Evolutionary conservation across 2,888 invertebrate genomes (phyloP).

Genomic region (Agriopis leucophaearia): DNA sequence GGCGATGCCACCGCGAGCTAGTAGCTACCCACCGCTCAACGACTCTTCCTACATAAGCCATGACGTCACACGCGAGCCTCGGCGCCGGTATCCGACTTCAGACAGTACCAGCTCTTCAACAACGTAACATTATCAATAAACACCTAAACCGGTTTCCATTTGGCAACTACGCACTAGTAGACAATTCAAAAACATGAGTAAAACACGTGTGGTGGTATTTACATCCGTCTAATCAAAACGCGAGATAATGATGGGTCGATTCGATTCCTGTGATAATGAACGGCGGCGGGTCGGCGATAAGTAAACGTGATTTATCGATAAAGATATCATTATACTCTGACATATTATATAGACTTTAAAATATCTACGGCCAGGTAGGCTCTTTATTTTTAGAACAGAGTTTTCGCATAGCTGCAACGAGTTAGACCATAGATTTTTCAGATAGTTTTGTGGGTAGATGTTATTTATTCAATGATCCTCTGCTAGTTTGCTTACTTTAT

Average conservation of each 20-base stretch:
- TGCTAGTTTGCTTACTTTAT: slow-evolving; percentile 24
- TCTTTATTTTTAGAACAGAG: slow-evolving; percentile 22
- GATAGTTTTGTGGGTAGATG: slow-evolving; percentile 24
- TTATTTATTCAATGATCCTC: slow-evolving; percentile 28
- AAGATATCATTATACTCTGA: slow-evolving; percentile 16
- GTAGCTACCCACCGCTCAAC: slow-evolving; percentile 2
- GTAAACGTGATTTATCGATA: slow-evolving; percentile 33
- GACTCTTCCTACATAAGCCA: slow-evolving; percentile 29
- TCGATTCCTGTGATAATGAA: slow-evolving; percentile 44
- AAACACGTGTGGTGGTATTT: slow-evolving; percentile 58
- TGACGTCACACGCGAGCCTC: slow-evolving; percentile 61
- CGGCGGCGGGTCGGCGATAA: slow-evolving; percentile 27
- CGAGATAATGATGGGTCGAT: slow-evolving; percentile 39
- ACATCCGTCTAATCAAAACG: slow-evolving; percentile 52
- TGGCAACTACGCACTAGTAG: slow-evolving; percentile 58
- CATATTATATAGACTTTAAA: slow-evolving; percentile 20
- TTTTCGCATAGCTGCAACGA: slow-evolving; percentile 21
- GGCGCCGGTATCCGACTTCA: slow-evolving; percentile 45
- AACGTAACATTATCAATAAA: slow-evolving; percentile 60
- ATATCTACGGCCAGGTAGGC: slow-evolving; percentile 18
- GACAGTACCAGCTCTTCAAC: slow-evolving; percentile 47
- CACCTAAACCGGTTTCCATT: slow-evolving; percentile 59
- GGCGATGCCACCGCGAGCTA: slow-evolving; percentile 13
- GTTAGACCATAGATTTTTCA: slow-evolving; percentile 15
- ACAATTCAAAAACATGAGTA: slow-evolving; percentile 55